Conservation (phyloP, 2,888 invertebrate genomes). For the Omphaloscelis lunosa region DNA sequence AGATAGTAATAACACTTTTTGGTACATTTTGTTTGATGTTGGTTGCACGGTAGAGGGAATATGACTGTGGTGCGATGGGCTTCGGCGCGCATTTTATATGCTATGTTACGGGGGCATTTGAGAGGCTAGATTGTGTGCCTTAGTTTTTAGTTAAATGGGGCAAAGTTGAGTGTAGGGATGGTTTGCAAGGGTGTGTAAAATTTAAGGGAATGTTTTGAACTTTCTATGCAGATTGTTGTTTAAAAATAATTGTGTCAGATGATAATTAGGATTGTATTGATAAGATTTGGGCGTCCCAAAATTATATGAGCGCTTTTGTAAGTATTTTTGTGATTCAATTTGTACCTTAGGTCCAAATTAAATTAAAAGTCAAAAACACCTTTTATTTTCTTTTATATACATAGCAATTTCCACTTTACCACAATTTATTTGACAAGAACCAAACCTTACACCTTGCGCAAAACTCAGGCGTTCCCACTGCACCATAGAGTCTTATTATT, state of each 20-base stretch:
- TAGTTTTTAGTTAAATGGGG: constrained; percentile 26
- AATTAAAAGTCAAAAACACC: background rate
- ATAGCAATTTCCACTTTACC: background rate
- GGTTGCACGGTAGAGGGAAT: constrained; percentile 86
- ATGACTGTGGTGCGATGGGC: constrained; percentile 87
- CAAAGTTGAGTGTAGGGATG: constrained; percentile 25
- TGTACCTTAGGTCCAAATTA: no score
- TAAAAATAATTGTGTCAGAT: background rate
- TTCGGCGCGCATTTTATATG: constrained; percentile 83
- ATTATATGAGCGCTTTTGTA: background rate
- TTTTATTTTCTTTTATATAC: background rate
- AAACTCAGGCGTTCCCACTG: background rate
- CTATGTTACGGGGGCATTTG: constrained; percentile 62
- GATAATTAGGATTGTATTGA: background rate
- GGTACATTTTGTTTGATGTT: constrained; percentile 76
- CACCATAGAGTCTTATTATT: background rate
- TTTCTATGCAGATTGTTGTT: background rate
- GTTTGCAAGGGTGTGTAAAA: background rate
- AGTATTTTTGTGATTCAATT: background rate
- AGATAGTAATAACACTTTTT: constrained; percentile 78
- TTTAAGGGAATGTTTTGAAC: fast-evolving
- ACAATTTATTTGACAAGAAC: background rate
- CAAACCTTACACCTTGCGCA: background rate
- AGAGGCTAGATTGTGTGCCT: constrained; percentile 45
- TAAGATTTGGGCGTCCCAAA: background rate